phyloP scores from a whole-genome alignment of 2,888 invertebrate genomes.

The Eupithecia subfuscata region DNA sequence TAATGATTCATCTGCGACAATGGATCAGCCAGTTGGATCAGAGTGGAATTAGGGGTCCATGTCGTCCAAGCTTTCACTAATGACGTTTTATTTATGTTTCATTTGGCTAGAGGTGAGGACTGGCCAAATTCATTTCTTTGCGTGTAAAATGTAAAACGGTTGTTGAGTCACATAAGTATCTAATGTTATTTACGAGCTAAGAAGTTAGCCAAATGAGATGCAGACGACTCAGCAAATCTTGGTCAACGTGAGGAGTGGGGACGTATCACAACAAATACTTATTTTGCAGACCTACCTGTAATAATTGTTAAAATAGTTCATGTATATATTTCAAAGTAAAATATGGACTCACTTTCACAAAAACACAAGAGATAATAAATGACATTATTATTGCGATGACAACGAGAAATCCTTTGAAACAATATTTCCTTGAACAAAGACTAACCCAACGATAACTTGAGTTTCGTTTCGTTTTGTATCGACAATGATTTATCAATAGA shows the following conservation, averaged over 20 bases:
- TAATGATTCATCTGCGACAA: too few relatives aligned
- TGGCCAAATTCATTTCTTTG: background rate
- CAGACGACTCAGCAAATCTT: background rate
- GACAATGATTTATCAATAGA: constrained; percentile 64
- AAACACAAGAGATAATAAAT: background rate
- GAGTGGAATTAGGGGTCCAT: too few relatives aligned
- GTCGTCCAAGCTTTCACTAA: too few relatives aligned
- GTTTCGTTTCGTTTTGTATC: constrained; percentile 35
- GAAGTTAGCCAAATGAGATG: too few relatives aligned
- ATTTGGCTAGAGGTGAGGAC: too few relatives aligned
- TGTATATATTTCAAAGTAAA: background rate
- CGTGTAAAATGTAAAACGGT: background rate
- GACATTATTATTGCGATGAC: constrained; percentile 3
- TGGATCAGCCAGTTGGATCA: too few relatives aligned
- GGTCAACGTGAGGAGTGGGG: background rate
- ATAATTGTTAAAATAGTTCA: background rate
- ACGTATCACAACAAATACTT: background rate
- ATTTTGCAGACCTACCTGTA: background rate
- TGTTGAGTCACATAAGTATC: background rate
- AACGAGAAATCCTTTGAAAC: background rate
- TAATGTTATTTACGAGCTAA: too few relatives aligned
- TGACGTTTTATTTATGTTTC: too few relatives aligned
- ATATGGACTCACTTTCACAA: background rate
- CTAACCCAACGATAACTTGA: constrained; percentile 43
- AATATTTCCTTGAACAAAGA: constrained; percentile 18